A percentile compares a stretch with the other conserved stretches of the same genome.
phyloP scores from a whole-genome alignment of 1,140 invertebrate genomes.

The Drosophila murphyi region DNA sequence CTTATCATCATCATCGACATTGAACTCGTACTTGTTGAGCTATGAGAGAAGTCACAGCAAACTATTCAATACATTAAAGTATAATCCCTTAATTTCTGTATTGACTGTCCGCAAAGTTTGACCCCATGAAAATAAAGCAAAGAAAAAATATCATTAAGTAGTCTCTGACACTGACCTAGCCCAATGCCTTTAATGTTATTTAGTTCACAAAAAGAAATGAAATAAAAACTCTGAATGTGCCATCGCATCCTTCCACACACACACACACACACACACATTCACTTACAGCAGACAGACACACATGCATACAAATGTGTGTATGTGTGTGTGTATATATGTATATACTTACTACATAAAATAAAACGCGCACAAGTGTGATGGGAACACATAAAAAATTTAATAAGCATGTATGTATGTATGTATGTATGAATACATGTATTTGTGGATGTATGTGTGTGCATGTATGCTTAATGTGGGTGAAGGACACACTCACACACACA shows the following conservation, averaged over 20 bases:
- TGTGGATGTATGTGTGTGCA: slow-evolving; percentile 19
- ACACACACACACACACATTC: slow-evolving; percentile 31
- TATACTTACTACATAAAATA: slow-evolving; percentile 2
- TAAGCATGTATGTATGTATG: slow-evolving; percentile 38
- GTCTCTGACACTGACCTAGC: slow-evolving; percentile 76
- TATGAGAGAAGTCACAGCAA: too few relatives aligned
- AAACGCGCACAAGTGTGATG: slow-evolving; percentile 24
- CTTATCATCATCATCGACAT: too few relatives aligned
- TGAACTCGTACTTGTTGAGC: too few relatives aligned
- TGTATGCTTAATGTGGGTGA: slow-evolving; percentile 42
- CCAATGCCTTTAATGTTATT: slow-evolving; percentile 74
- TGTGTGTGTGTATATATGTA: slow-evolving; percentile 17
- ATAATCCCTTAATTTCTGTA: slow-evolving; percentile 44
- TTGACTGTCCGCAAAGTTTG: slow-evolving; percentile 63
- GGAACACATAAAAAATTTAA: slow-evolving; percentile 48
- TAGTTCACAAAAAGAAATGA: slow-evolving; percentile 59
- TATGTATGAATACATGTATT: neutral
- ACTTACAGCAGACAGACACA: slow-evolving; percentile 3
- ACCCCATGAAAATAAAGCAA: slow-evolving; percentile 60
- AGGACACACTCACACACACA: slow-evolving; percentile 52
- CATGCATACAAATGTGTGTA: neutral
- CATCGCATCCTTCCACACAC: slow-evolving; percentile 46
- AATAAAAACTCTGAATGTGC: slow-evolving; percentile 77
- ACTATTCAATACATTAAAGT: neutral
- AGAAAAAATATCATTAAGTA: slow-evolving; percentile 67